phyloP scores from a whole-genome alignment of 2,797 vertebrate genomes.

The Hoplostethus mediterraneus region DNA sequence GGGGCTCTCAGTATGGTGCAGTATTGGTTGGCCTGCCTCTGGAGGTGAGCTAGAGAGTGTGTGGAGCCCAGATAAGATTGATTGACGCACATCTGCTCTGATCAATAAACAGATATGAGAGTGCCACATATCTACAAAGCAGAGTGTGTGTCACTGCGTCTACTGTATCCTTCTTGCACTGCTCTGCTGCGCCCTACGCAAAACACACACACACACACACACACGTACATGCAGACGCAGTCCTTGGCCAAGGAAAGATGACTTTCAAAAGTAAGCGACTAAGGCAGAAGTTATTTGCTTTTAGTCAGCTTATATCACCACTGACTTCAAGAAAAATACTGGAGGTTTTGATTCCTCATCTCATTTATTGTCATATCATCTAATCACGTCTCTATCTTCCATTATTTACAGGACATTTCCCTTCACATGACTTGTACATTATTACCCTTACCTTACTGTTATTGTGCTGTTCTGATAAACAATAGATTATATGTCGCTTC shows the following conservation, averaged over 20 bases:
- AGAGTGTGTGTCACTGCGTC: constrained; percentile 51
- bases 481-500: no score
- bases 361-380: neutral
- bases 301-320: constrained; percentile 9
- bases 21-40: constrained; percentile 67
- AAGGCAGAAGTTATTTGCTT: constrained; percentile 29
- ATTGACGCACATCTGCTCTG: constrained; percentile 81
- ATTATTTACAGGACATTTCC: constrained; percentile 34
- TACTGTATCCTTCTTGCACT: constrained; percentile 61
- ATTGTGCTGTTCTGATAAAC: no score
- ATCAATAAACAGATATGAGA: constrained; percentile 84
- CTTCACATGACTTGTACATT: constrained; percentile 21
- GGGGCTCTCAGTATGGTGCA: constrained; percentile 58
- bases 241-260: constrained; percentile 47
- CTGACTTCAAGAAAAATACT: neutral
- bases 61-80: constrained; percentile 84
- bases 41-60: constrained; percentile 74
- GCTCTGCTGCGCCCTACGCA: constrained; percentile 32
- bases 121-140: constrained; percentile 77
- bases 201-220: constrained; percentile 19
- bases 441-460: neutral
- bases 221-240: constrained; percentile 7
- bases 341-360: constrained; percentile 22
- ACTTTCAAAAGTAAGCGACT: constrained; percentile 62
- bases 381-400: constrained; percentile 21